A percentile compares a stretch with the other conserved stretches of the same genome.
These are phyloP conservation scores for Crypturellus undulatus DNA, from an alignment of 2,113 vertebrate species.

Conservation along the genomic window DNA sequence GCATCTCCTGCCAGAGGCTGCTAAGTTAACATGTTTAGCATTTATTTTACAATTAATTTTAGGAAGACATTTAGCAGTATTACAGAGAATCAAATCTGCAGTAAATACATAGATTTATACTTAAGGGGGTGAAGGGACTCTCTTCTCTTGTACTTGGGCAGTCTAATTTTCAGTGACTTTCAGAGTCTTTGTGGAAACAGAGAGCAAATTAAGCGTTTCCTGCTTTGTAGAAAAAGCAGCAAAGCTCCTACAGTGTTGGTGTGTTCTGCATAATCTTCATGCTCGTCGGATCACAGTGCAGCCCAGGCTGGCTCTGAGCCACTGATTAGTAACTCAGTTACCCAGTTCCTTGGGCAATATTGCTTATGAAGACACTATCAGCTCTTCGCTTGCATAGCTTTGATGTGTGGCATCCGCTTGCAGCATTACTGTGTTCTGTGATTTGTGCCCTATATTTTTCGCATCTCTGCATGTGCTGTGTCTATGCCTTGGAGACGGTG, in stretches of 20 bases:
- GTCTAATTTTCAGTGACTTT: constrained; percentile 7
- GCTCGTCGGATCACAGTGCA: neutral
- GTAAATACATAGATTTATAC: constrained; percentile 3
- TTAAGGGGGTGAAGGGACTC: constrained; percentile 7
- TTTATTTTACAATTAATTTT: constrained; percentile 39
- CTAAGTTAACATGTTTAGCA: constrained; percentile 24
- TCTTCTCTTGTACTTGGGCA: constrained; percentile 23
- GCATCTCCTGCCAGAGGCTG: constrained; percentile 47
- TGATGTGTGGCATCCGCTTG: constrained; percentile 63
- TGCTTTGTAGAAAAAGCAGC: constrained; percentile 29
- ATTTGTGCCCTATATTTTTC: constrained; percentile 55
- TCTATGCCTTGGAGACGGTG: constrained; percentile 26
- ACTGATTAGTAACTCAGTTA: neutral
- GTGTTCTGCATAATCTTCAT: neutral
- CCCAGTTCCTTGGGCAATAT: neutral
- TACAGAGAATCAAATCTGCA: constrained; percentile 12
- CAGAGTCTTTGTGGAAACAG: constrained; percentile 29
- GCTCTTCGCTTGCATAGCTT: constrained; percentile 44
- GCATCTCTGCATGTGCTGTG: constrained; percentile 54
- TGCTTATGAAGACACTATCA: neutral
- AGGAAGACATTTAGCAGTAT: constrained; percentile 12
- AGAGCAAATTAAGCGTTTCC: constrained; percentile 6
- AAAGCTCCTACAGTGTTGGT: constrained; percentile 5
- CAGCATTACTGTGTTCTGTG: constrained; percentile 60
- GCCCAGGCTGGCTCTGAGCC: neutral